phyloP scores from a whole-genome alignment of 2,888 invertebrate species.

The Dusona sp. region DNA sequence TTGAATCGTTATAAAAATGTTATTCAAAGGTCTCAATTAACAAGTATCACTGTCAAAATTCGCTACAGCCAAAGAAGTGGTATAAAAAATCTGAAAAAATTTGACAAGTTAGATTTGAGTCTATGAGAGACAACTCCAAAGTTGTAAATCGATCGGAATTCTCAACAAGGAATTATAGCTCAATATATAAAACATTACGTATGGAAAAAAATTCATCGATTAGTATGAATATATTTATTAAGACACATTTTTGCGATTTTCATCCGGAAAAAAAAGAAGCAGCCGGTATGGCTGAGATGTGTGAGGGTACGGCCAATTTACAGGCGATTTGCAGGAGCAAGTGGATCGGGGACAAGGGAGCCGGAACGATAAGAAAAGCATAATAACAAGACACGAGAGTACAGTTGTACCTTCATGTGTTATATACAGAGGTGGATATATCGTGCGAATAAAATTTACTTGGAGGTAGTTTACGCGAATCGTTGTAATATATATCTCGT shows the following conservation, averaged over 20 bases:
- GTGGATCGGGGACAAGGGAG: constrained; percentile 6
- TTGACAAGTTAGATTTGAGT: neutral
- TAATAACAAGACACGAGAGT: constrained; percentile 23
- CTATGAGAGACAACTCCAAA: neutral
- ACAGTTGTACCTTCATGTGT: constrained; percentile 19
- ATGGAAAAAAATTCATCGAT: neutral
- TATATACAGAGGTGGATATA: constrained; percentile 26
- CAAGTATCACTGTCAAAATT: neutral
- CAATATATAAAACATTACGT: neutral
- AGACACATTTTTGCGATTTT: neutral
- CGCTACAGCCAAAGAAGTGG: neutral
- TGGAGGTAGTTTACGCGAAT: constrained; percentile 61
- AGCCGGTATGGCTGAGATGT: constrained; percentile 3
- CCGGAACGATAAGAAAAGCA: constrained; percentile 15
- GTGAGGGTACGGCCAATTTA: constrained; percentile 58
- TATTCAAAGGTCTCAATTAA: neutral
- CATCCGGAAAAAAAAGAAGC: neutral
- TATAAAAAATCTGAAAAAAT: too few species aligned
- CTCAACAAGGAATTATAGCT: neutral
- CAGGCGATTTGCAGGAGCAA: constrained; percentile 53
- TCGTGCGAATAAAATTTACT: constrained; percentile 64
- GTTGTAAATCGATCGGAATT: neutral
- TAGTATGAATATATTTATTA: neutral
- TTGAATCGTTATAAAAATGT: neutral
- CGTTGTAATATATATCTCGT: constrained; percentile 54